Base-by-base conservation (phyloP, 1,140 invertebrate genomes). In the Trachymyrmex cornetzi region DNA sequence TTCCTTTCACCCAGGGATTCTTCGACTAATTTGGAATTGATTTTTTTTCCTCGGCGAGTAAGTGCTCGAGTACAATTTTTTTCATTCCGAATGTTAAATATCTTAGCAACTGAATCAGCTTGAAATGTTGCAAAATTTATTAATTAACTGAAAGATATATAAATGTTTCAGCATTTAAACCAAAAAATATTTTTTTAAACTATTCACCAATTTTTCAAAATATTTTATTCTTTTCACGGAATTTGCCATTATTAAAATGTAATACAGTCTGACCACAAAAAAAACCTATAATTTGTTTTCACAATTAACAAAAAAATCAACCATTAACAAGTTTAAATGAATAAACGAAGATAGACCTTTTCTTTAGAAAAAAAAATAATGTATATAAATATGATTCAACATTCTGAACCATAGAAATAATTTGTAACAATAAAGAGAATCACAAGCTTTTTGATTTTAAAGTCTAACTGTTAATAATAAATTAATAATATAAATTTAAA, bases 1-100 rank as follows among this genome's bases (percentile, higher is more conserved):
- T 77, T 77, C 24, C 57, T 77, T 77, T 44, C 57, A 63, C 30
- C 9, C 0, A 24, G 22, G 14, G 34, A 63, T 50, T 77, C 22
- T 44, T 77, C 11, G 34, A 44, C 38, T 44, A 44, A 44, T 44
- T 44, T 44, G 38, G 38, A 44, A 44, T 44, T 44, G 38, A 44
- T 53, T 71, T 75, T 38, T 38, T 57, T 57, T 75, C 4, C 30
- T 59, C 14, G 5, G 14, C 14, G 14, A 75, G 3, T 57, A 59
- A 14, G 19, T n/a, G 50, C 16, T 75, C 3, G 19, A 30, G 6
- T 12, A 55, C 16, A 24, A 6, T 59, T 59, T 57, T 75, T 30
- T 59, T 11, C n/a, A 34, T 74, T 55, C 9, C 12, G 16, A 55
- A 74, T 34, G 27, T 74, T 55, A 16, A 2, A 22, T 7, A n/a